phyloP scores from a whole-genome alignment of 1,140 invertebrate genomes.

The Psix sp. region DNA sequence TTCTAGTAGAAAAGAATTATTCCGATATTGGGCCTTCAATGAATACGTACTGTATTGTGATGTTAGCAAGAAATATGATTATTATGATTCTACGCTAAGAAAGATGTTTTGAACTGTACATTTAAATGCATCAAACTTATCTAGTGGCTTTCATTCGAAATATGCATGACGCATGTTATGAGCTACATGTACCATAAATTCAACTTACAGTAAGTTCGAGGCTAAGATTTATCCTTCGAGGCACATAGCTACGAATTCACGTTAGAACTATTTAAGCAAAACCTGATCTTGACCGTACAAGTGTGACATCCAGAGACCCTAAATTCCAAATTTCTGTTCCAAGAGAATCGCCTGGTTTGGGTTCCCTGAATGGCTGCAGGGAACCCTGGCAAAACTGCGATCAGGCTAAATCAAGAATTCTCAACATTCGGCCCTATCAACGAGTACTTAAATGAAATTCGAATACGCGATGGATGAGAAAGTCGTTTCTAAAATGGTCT shows the following conservation, averaged over 20 bases:
- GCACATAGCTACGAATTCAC: too few relatives aligned
- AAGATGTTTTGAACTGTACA: too few relatives aligned
- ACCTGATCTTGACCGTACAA: too few relatives aligned
- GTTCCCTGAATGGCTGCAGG: conserved; percentile 77
- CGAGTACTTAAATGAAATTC: background rate
- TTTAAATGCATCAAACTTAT: conserved; percentile 23
- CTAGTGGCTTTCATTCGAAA: conserved; percentile 45
- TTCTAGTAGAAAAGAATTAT: conserved; percentile 1
- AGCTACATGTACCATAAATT: conserved; percentile 67
- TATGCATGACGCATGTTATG: conserved; percentile 64
- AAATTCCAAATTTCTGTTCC: conserved; percentile 21
- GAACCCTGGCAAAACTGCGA: conserved; percentile 67
- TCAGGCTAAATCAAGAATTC: conserved; percentile 69
- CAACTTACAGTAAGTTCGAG: conserved; percentile 21
- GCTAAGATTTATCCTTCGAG: conserved; percentile 31
- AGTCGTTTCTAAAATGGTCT: too few relatives aligned
- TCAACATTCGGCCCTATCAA: conserved; percentile 18
- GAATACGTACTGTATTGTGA: conserved; percentile 14
- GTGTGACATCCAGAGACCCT: conserved; percentile 17
- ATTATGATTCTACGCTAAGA: too few relatives aligned
- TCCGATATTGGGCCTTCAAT: background rate
- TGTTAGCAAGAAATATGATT: too few relatives aligned
- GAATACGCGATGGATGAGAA: too few relatives aligned
- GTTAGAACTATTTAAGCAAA: too few relatives aligned
- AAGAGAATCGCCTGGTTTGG: conserved; percentile 69